Percentiles rank a stretch among this genome's conserved stretches.
These are phyloP conservation scores for Cryptus armator DNA, from an alignment of 2,888 invertebrate genomes.

Conservation along the genomic window DNA sequence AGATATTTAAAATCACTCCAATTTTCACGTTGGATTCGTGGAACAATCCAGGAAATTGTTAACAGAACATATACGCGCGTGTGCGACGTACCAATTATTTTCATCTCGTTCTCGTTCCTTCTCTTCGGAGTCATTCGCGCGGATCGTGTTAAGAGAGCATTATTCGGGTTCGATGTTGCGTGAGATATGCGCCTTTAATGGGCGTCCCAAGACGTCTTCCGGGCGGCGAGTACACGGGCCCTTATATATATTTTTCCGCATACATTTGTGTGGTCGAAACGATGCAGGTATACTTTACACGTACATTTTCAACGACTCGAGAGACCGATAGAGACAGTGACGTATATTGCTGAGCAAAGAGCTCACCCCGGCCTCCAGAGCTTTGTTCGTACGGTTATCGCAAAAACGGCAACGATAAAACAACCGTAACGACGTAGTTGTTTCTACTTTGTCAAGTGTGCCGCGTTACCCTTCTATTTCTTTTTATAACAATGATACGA, in stretches of 20 bases:
- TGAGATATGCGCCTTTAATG: slow-evolving; percentile 69
- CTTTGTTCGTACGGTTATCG: slow-evolving; percentile 21
- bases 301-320: slow-evolving; percentile 12
- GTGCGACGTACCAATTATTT: slow-evolving; percentile 3
- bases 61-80: slow-evolving; percentile 20
- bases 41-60: slow-evolving; percentile 2
- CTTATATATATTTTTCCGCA: slow-evolving; percentile 43
- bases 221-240: slow-evolving; percentile 32
- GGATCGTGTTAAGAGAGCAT: slow-evolving; percentile 73
- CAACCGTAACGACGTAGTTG: slow-evolving; percentile 17
- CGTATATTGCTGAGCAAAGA: slow-evolving; percentile 31
- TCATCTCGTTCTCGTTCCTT: slow-evolving; percentile 29
- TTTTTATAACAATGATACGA: background rate
- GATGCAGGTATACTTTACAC: slow-evolving; percentile 3
- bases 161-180: slow-evolving; percentile 75
- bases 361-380: background rate
- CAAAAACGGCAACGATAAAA: slow-evolving; percentile 26
- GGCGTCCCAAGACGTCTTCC: slow-evolving; percentile 58
- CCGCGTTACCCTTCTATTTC: background rate
- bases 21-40: background rate
- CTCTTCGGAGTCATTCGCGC: slow-evolving; percentile 66
- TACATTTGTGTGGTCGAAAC: slow-evolving; percentile 24
- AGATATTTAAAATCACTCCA: background rate
- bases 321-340: slow-evolving; percentile 43
- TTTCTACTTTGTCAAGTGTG: background rate